phyloP scores from a whole-genome alignment of 2,113 vertebrate species.

The Archocentrus centrarchus region DNA sequence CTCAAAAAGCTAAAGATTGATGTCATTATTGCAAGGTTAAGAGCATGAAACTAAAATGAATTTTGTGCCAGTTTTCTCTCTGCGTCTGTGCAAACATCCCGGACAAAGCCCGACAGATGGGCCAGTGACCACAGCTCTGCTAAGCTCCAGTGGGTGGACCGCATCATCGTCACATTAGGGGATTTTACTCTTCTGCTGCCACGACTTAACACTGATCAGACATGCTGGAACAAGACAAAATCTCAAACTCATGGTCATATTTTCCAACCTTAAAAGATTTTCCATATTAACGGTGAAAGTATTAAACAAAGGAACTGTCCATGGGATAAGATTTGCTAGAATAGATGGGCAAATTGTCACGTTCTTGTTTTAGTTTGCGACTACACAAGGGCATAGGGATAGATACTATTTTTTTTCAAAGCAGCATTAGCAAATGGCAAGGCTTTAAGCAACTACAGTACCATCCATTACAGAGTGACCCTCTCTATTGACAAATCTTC shows the following conservation, averaged over 20 bases:
- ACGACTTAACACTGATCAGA: constrained; percentile 28
- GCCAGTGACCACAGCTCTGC: constrained; percentile 34
- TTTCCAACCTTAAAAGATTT: not conserved
- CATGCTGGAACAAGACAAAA: constrained; percentile 8
- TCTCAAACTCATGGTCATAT: not conserved
- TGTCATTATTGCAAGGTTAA: not conserved
- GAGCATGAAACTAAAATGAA: not conserved
- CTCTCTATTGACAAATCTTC: constrained; percentile 36
- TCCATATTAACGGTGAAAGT: not conserved
- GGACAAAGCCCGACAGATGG: constrained; percentile 66
- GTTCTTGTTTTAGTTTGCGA: not conserved
- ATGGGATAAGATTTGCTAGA: not conserved
- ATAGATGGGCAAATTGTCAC: not conserved
- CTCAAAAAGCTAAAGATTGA: not conserved
- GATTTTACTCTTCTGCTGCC: constrained; percentile 67
- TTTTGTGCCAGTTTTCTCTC: not conserved
- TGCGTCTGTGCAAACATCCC: constrained; percentile 14
- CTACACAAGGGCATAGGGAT: not conserved
- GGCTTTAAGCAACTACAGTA: constrained; percentile 21
- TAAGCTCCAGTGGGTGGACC: constrained; percentile 69
- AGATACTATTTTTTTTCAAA: not conserved
- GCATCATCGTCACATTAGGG: constrained; percentile 67
- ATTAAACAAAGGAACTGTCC: not conserved
- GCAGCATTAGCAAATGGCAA: not conserved
- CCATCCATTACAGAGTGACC: constrained; percentile 41